phyloP scores from a whole-genome alignment of 2,113 vertebrate species.

The Coptodon rendalli region DNA sequence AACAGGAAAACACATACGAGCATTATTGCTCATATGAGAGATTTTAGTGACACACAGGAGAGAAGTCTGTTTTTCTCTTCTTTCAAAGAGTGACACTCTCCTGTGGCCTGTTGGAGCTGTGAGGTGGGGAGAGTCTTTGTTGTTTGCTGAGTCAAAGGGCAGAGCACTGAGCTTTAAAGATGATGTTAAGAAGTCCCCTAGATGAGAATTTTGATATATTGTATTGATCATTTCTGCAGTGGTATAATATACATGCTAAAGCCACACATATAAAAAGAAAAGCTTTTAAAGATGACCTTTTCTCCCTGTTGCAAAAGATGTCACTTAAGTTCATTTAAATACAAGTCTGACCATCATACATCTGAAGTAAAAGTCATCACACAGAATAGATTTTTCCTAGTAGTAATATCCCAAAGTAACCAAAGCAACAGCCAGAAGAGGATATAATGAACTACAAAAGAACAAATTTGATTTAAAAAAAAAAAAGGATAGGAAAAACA shows the following conservation, averaged over 20 bases:
- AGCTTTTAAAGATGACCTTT: neutral
- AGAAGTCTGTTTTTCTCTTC: neutral
- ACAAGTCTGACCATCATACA: neutral
- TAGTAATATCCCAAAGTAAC: neutral
- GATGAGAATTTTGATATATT: neutral
- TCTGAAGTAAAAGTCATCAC: neutral
- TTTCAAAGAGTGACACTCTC: neutral
- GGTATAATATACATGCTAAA: neutral
- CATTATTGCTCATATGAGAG: neutral
- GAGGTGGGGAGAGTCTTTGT: neutral
- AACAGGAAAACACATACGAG: neutral
- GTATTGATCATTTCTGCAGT: neutral
- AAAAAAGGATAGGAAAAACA: neutral
- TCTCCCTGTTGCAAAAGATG: neutral
- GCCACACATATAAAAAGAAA: neutral
- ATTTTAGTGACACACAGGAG: neutral
- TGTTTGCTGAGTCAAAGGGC: neutral
- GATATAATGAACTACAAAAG: neutral
- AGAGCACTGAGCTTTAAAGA: neutral
- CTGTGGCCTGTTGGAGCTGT: neutral
- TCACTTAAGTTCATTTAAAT: neutral
- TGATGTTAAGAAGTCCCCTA: neutral
- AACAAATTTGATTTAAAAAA: rapidly evolving
- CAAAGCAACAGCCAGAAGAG: neutral
- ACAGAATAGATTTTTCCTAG: neutral